Base-by-base conservation (phyloP, 2,113 vertebrate genomes). In the Ictalurus punctatus region DNA sequence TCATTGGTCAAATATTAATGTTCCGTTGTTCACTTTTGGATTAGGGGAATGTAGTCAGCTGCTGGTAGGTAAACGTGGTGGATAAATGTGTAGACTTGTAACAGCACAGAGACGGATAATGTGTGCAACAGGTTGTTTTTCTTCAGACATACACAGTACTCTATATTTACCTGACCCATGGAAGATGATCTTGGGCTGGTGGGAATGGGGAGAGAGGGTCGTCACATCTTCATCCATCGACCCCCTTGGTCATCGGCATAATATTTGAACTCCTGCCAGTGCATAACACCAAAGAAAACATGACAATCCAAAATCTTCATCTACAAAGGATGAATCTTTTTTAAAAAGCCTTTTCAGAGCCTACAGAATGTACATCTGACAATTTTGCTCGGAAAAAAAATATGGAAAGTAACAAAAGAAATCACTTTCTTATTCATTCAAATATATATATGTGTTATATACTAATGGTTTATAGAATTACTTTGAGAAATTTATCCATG, bases 191-290 rank as follows among this genome's bases (percentile, higher is more conserved):
- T 98, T 97, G 93, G 98, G 95, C 92, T 97, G 97, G 94, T 98
- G 97, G 91, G 97, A 96, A 95, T 97, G 97, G 94, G 99, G 96
- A 96, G 97, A 95, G 96, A 99, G 97, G 92, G 95, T 94, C 91
- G 95, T 95, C 95, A 97, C 98, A 98, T 99, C 97, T 97, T 99
- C 98, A 98, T 99, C 98, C 98, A 99, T 99, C 97, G 97, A 97
- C 97, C 95, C 97, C 94, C 95, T 96, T 96, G 97, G 95, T 97
- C 97, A 99, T 99, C 96, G 97, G 97, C 90, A 90, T 92, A 90
- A 88, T 86, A 90, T 73, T 0, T 89, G 92, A 89, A 91, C 30
- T 73, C 54, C 91, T 90, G 65, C 19, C 44, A n/a, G 27, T 12
- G 63, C 44, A 52, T 48, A 21, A 74, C 7, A 6, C 1, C 23